Evolutionary conservation across 2,888 invertebrate genomes (phyloP).

Genomic region (Octodonta nipae): DNA sequence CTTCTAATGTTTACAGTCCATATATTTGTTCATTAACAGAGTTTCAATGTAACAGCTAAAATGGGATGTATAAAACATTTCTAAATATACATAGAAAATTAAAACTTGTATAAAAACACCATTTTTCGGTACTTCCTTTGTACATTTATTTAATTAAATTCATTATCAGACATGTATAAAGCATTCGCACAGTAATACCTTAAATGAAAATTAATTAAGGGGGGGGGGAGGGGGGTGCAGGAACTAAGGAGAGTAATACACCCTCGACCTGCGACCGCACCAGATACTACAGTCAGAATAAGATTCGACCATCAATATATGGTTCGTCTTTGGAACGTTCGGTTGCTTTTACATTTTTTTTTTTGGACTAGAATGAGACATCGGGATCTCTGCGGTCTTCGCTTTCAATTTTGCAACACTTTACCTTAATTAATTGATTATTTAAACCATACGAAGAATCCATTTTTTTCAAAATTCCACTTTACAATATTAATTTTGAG

Average conservation of each 20-base stretch:
- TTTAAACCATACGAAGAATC: no score
- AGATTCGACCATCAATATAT: no score
- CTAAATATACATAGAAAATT: conserved; percentile 37
- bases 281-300: no score
- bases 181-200: conserved; percentile 43
- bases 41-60: conserved; percentile 31
- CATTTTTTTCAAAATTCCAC: no score
- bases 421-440: no score
- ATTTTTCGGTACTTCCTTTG: conserved; percentile 40
- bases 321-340: no score
- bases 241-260: conserved; percentile 21
- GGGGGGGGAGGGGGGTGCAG: conserved; percentile 33
- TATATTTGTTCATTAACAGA: conserved; percentile 30
- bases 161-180: conserved; percentile 42
- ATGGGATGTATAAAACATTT: conserved; percentile 28
- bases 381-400: no score
- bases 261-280: no score
- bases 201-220: conserved; percentile 38
- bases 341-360: no score
- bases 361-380: no score
- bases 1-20: conserved; percentile 27
- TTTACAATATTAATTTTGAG: no score
- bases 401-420: no score
- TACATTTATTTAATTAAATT: conserved; percentile 41
- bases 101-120: conserved; percentile 39